Conservation (phyloP, 2,797 vertebrate species). For the Pseudotriccus pelzelni region DNA sequence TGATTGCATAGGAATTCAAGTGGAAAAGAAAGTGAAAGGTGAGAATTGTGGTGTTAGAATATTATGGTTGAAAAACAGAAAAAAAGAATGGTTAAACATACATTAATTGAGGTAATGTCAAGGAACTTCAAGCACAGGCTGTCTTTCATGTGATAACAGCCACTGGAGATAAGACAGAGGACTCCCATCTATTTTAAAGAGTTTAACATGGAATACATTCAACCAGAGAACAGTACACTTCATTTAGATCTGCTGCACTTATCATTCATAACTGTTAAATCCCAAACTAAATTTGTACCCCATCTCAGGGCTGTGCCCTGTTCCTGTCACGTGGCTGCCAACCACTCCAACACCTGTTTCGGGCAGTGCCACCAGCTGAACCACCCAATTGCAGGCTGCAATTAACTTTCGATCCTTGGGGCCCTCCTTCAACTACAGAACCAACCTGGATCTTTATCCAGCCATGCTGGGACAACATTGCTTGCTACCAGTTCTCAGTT, state of each 20-base stretch:
- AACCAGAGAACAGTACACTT: not conserved
- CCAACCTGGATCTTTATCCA: not conserved
- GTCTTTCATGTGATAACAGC: not conserved
- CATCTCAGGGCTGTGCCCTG: too few relatives aligned
- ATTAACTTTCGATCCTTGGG: not conserved
- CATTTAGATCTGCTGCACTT: not conserved
- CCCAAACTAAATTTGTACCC: not conserved
- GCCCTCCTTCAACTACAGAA: not conserved
- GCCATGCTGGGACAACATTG: fast-evolving
- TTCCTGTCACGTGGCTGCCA: not conserved
- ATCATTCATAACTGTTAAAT: not conserved
- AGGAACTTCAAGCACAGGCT: not conserved
- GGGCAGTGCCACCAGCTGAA: not conserved
- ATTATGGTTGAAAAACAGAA: not conserved
- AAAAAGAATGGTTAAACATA: not conserved
- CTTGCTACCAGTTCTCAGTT: not conserved
- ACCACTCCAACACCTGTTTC: fast-evolving
- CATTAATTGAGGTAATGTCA: not conserved
- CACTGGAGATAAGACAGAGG: not conserved
- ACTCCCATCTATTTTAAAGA: not conserved
- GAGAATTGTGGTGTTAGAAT: not conserved
- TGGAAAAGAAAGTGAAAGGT: not conserved
- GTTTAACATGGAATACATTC: not conserved
- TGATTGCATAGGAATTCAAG: not conserved
- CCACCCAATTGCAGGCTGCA: not conserved